Evolutionary conservation across 1,140 invertebrate species (phyloP).

Genomic region (Araneus ventricosus): DNA sequence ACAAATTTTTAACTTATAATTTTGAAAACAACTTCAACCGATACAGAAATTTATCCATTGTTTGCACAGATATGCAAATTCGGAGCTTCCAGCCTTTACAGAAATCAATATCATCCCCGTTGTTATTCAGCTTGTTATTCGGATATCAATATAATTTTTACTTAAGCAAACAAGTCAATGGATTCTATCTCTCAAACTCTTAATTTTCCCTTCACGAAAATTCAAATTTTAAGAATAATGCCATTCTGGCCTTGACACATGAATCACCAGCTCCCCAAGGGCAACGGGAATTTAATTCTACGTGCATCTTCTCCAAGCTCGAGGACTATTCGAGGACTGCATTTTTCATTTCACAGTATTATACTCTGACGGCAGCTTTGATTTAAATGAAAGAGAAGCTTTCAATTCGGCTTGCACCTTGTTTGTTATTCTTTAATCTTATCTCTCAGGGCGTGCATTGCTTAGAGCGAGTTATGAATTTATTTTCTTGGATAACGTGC

Average conservation of each 20-base stretch:
- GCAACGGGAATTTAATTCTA: neutral
- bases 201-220: neutral
- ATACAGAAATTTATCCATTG: neutral
- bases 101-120: neutral
- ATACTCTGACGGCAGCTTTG: neutral
- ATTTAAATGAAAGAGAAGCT: neutral
- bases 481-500: neutral
- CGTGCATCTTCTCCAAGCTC: neutral
- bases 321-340: neutral
- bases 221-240: constrained; percentile 27
- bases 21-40: neutral
- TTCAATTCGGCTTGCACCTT: neutral
- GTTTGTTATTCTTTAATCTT: constrained; percentile 4
- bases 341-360: neutral
- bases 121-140: neutral
- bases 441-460: neutral
- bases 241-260: neutral
- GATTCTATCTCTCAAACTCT: neutral
- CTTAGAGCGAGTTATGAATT: neutral
- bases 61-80: neutral
- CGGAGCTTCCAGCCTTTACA: neutral
- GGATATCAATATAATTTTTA: constrained; percentile 15
- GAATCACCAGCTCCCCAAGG: neutral
- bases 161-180: neutral
- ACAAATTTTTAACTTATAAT: too few species aligned